These are phyloP conservation scores for Butastur rufipennis DNA, from an alignment of 2,113 vertebrate genomes.

Conservation along the genomic window DNA sequence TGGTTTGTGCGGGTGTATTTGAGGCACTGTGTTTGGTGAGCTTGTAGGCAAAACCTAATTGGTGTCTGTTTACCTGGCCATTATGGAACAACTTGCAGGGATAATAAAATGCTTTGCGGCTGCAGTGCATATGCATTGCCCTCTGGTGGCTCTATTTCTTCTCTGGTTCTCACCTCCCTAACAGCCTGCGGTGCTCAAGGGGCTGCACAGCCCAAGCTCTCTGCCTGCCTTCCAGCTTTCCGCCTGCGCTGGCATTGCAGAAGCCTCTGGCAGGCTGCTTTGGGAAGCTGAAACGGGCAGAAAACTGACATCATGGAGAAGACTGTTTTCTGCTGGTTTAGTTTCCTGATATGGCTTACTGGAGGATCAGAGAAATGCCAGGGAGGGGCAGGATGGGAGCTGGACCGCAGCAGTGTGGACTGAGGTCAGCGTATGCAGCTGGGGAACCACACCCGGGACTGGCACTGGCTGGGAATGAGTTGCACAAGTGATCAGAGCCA, in stretches of 20 bases:
- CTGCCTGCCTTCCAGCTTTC: background rate
- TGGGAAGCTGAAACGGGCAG: background rate
- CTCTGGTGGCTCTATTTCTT: background rate
- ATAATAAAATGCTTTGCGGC: background rate
- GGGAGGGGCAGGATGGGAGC: background rate
- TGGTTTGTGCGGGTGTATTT: background rate
- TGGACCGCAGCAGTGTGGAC: background rate
- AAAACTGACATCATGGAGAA: background rate
- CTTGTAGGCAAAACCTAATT: background rate
- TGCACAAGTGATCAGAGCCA: background rate
- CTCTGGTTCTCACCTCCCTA: background rate
- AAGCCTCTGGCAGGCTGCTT: background rate
- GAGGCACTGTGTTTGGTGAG: background rate
- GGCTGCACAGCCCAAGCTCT: background rate
- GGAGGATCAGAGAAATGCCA: background rate
- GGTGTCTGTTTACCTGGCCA: background rate
- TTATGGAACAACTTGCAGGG: background rate
- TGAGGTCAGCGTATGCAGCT: background rate
- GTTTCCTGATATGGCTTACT: background rate
- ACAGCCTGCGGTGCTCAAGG: rapidly evolving
- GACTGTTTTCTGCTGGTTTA: background rate
- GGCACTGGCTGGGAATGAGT: background rate
- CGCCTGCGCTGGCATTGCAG: rapidly evolving
- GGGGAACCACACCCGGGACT: background rate
- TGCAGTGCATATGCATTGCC: background rate